phyloP scores from a whole-genome alignment of 2,888 invertebrate species.

The Plebejus melissa region DNA sequence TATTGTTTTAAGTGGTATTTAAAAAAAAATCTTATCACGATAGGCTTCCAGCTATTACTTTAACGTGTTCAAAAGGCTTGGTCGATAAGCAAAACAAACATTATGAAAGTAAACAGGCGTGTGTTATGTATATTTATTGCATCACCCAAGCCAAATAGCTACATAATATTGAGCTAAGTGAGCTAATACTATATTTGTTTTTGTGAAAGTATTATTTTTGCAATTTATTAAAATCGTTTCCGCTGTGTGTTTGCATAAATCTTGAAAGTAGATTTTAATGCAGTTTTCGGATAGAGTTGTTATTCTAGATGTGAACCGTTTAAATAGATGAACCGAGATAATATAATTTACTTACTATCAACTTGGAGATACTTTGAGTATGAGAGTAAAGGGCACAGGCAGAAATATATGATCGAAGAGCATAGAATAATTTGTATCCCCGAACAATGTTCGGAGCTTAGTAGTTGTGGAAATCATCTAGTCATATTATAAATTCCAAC shows the following conservation, averaged over 20 bases:
- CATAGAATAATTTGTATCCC: no score
- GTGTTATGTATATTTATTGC: not conserved
- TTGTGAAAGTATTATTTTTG: conserved; percentile 1
- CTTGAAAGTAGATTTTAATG: not conserved
- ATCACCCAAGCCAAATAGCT: not conserved
- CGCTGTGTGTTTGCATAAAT: not conserved
- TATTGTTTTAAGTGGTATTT: no score
- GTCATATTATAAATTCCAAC: no score
- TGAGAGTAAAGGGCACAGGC: no score
- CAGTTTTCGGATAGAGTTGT: not conserved
- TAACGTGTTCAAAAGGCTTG: not conserved
- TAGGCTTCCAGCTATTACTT: not conserved
- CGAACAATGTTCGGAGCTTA: no score
- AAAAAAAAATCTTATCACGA: no score
- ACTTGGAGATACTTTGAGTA: no score
- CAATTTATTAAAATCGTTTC: not conserved
- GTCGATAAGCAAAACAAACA: not conserved
- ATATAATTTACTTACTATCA: no score
- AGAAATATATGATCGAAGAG: no score
- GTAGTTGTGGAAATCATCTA: no score
- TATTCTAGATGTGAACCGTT: no score
- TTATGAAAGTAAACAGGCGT: conserved; percentile 1
- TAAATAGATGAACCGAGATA: no score
- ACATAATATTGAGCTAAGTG: not conserved
- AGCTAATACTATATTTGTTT: conserved; percentile 1